Evolutionary conservation across 2,888 invertebrate genomes (phyloP).

Genomic region (Acrobasis suavella): DNA sequence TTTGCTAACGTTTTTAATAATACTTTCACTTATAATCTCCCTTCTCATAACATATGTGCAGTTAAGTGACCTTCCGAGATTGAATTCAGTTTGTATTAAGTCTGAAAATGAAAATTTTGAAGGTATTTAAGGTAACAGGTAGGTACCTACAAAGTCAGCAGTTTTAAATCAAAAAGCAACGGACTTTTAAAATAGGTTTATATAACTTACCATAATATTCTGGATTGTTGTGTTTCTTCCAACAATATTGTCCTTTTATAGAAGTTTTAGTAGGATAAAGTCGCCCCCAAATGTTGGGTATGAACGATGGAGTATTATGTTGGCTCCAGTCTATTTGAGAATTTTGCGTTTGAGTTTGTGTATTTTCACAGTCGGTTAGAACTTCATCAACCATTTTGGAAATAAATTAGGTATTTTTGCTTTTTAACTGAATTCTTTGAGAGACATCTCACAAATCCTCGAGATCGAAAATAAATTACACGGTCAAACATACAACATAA

Average conservation of each 20-base stretch:
- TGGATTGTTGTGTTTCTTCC: slow-evolving; percentile 53
- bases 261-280: slow-evolving; percentile 70
- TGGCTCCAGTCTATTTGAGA: slow-evolving; percentile 77
- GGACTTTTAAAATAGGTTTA: not conserved
- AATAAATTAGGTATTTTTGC: not conserved
- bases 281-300: slow-evolving; percentile 79
- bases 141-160: not conserved
- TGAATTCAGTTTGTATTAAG: slow-evolving; percentile 77
- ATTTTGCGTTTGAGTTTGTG: slow-evolving; percentile 70
- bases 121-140: not conserved
- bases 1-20: slow-evolving; percentile 83
- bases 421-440: not conserved
- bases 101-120: slow-evolving; percentile 58
- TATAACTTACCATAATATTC: slow-evolving; percentile 74
- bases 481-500: too few species aligned
- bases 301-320: slow-evolving; percentile 59
- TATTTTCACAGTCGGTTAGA: slow-evolving; percentile 45
- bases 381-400: slow-evolving; percentile 60
- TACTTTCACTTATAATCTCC: slow-evolving; percentile 65
- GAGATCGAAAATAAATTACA: too few species aligned
- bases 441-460: not conserved
- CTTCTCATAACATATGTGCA: slow-evolving; percentile 78
- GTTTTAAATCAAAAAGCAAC: not conserved
- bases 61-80: slow-evolving; percentile 72
- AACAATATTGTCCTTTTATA: slow-evolving; percentile 55